phyloP scores from a whole-genome alignment of 2,113 vertebrate species.

The Holacanthus passer region DNA sequence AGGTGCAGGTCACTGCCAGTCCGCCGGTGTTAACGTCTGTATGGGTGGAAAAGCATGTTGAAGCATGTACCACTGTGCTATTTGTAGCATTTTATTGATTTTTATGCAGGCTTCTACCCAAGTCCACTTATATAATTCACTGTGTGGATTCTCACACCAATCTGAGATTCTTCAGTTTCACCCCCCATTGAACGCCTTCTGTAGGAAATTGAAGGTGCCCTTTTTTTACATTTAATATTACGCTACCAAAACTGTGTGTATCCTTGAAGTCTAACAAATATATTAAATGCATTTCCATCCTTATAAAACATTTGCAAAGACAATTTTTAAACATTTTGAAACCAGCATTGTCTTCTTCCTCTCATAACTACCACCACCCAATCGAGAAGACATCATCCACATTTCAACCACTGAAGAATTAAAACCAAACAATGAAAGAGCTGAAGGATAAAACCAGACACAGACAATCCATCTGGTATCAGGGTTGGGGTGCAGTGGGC shows the following conservation, averaged over 20 bases:
- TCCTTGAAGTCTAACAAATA: not conserved
- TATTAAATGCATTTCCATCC: not conserved
- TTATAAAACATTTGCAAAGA: not conserved
- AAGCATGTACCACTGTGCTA: not conserved
- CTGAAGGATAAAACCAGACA: slow-evolving; percentile 27
- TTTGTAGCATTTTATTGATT: not conserved
- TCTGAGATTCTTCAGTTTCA: slow-evolving; percentile 6
- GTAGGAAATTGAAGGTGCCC: not conserved
- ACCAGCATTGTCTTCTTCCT: no score
- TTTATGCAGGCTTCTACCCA: not conserved
- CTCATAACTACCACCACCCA: not conserved
- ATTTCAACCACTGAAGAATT: slow-evolving; percentile 16
- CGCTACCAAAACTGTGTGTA: not conserved
- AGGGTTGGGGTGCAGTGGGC: slow-evolving; percentile 25
- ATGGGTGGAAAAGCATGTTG: not conserved
- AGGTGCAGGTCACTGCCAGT: not conserved
- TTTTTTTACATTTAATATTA: not conserved
- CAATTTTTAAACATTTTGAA: not conserved
- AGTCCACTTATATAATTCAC: not conserved
- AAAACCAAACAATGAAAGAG: slow-evolving; percentile 32
- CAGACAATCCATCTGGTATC: slow-evolving; percentile 49
- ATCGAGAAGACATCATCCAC: not conserved
- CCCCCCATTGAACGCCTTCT: not conserved
- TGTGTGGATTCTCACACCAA: not conserved
- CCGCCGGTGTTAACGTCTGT: not conserved